Percentiles rank a stretch among this genome's conserved stretches.
phyloP scores from a whole-genome alignment of 2,797 vertebrate species.

The Microchirus variegatus region DNA sequence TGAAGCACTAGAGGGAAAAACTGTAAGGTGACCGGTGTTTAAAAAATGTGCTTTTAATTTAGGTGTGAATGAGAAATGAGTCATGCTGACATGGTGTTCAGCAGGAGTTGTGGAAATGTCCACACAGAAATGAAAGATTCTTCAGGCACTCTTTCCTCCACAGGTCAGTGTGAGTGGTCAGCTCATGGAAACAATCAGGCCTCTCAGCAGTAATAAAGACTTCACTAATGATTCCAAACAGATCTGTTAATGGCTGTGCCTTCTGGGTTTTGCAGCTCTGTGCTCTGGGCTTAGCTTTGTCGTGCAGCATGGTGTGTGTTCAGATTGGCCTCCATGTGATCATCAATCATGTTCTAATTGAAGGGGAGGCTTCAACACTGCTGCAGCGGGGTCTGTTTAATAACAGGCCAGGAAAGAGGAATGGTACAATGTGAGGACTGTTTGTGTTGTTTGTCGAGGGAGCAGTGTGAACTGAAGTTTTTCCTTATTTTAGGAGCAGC shows the following conservation, averaged over 20 bases:
- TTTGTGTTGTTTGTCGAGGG: conserved; percentile 14
- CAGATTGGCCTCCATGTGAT: conserved; percentile 6
- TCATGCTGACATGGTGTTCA: no score
- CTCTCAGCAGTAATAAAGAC: conserved; percentile 7
- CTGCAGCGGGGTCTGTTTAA: conserved; percentile 47
- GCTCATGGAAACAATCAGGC: background rate
- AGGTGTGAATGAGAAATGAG: no score
- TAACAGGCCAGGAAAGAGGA: conserved; percentile 40
- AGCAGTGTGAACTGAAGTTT: conserved; percentile 3
- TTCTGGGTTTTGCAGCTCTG: conserved; percentile 5
- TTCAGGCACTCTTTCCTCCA: background rate
- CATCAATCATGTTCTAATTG: conserved; percentile 44
- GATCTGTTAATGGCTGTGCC: conserved; percentile 21
- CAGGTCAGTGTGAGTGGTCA: background rate
- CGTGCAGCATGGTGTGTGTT: conserved; percentile 40
- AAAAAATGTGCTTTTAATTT: no score
- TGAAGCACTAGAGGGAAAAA: no score
- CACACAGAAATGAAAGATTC: background rate
- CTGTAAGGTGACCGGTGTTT: no score
- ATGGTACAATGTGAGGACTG: conserved; percentile 22
- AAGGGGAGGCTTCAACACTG: conserved; percentile 32
- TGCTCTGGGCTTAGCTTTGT: conserved; percentile 5
- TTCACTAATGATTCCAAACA: conserved; percentile 18
- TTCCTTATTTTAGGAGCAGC: background rate
- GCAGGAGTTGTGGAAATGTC: background rate